These are phyloP conservation scores for Chloropsis cyanopogon DNA, from an alignment of 2,113 vertebrate genomes.

Conservation along the genomic window DNA sequence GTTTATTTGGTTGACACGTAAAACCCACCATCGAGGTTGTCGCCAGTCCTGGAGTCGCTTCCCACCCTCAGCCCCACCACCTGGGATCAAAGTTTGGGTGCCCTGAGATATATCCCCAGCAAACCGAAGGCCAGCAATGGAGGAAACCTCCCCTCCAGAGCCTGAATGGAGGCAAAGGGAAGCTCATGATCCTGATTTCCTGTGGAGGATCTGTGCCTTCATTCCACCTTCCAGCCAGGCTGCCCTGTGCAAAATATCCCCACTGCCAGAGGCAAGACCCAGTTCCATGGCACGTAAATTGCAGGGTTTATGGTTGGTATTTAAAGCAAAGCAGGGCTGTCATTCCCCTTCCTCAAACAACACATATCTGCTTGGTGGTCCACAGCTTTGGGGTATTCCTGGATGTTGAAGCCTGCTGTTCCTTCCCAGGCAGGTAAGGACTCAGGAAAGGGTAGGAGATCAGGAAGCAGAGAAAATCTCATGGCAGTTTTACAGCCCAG, in stretches of 20 bases:
- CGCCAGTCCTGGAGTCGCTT: background rate
- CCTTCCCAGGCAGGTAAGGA: background rate
- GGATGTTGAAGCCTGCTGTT: background rate
- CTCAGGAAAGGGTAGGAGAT: background rate
- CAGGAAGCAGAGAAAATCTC: background rate
- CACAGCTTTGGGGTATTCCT: background rate
- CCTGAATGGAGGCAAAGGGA: background rate
- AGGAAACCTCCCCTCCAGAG: background rate
- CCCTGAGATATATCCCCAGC: background rate
- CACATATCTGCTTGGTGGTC: fast-evolving
- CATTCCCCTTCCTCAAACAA: background rate
- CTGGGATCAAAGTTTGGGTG: background rate
- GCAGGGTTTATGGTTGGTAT: background rate
- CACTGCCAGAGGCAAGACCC: background rate
- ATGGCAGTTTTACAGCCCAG: fast-evolving
- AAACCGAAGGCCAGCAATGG: background rate
- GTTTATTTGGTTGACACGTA: background rate
- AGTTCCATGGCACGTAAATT: fast-evolving
- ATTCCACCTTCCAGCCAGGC: background rate
- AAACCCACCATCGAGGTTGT: background rate
- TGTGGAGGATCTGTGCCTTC: background rate
- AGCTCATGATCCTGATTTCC: background rate
- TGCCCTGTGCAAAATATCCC: background rate
- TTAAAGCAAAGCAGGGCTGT: background rate
- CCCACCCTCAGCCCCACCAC: background rate